Base-by-base conservation (phyloP, 2,113 vertebrate genomes). In the Arothron firmamentum region DNA sequence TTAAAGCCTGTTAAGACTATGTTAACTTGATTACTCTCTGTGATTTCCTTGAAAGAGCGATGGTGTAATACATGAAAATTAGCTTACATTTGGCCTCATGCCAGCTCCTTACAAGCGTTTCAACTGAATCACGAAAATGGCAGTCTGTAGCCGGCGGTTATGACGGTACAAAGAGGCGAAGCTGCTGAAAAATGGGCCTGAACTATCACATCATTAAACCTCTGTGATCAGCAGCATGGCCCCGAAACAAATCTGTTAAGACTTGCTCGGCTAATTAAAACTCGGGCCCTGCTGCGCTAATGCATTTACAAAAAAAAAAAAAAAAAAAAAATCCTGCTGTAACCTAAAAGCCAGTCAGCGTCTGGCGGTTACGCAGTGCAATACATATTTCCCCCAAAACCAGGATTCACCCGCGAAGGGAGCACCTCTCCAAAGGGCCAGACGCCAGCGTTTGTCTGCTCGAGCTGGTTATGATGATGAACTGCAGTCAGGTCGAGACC, bases 191-290 rank as follows among this genome's bases (percentile, higher is more conserved):
- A 84, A 83, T 85, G 69, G 43, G 80, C 55, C 57, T 55, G 43
- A 62, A 61, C 67, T 69, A 74, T 79, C 54, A 43, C 74, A 77
- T 85, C 76, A 86, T 84, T 83, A 84, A 81, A 63, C 47, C 56
- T 52, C 53, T 68, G 67, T 65, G 76, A 81, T 70, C 67, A 63
- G 72, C 48, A 67, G 72, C 65, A 68, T 62, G 55, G 65, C 62
- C 47, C 80, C 67, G 77, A 77, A 23, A 80, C 78, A 75, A 82
- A 87, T 67, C 72, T 67, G 64, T 79, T 84, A 80, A 87, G 83
- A 75, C 80, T 61, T 54, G 52, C 69, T 46, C 58, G 62, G 53
- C 63, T 82, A 81, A 84, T 88, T 84, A 88, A 83, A 86, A 81
- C 65, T 56, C 58, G 59, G 59, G 45, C 64, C 67, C 41, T 21